Base-by-base conservation (phyloP, 2,888 invertebrate species). In the Ornithoptera alexandrae region DNA sequence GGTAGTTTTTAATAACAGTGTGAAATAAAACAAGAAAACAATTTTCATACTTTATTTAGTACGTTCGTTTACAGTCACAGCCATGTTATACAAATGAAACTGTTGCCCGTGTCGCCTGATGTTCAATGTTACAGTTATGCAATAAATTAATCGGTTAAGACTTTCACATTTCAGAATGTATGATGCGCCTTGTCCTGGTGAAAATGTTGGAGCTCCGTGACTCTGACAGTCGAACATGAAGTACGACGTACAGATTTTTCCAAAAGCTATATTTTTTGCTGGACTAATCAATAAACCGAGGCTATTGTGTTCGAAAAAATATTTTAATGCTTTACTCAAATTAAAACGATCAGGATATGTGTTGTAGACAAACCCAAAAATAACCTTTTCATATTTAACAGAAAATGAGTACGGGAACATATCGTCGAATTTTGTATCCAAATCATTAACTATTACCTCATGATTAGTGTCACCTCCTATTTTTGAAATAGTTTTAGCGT, bases 141-240 rank as follows among this genome's bases (percentile, higher is more conserved):
- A 94, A 78, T 95, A 94, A 71, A 95, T 86, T 15, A 95, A 86
- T 71, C 94, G 89, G 75, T 94, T 94, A 4, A 95, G 81, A 73
- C 93, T 93, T 65, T 90, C 92, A 73, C 94, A 94, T 73, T 94
- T 93, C 62, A 95, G 81, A 62, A 95, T 85, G 76, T 95, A 95
- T 0, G 95, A 89, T 12, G 92, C 87, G 5, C 94, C 94, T 75
- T 93, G 89, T 8, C 93, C 91, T 1, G 94, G 93, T 46, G 91
- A 84, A 78, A 95, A 95, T 76, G 95, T 81, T 0, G 95, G 95
- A 4, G 91, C 84, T 10, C 95, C 95, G 74, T 89, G 85, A 72
- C 93, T 93, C 81, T 95, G 94, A 74, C 94, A 94, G 76, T 95
- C 95, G 78, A 93, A 95, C 94, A 95, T 93, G 75, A 94, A 95